Conservation (phyloP, 2,113 vertebrate genomes). For the Petaurus breviceps region DNA sequence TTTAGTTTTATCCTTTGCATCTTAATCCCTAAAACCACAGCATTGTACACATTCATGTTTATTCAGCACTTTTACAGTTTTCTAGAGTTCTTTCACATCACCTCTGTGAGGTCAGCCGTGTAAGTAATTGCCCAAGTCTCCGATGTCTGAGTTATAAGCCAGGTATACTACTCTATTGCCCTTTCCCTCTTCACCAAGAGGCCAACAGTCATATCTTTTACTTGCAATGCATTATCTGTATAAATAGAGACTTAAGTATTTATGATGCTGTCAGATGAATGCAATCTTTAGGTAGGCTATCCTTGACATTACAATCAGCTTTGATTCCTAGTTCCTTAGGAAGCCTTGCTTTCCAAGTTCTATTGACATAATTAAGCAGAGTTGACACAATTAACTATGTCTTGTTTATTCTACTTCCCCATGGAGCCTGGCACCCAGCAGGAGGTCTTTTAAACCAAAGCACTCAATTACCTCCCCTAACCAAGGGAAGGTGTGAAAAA, state of each 20-base stretch:
- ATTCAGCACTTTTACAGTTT: not conserved
- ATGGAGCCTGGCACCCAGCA: slow-evolving; percentile 10
- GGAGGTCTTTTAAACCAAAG: slow-evolving; percentile 37
- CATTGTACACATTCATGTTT: not conserved
- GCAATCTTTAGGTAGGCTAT: slow-evolving; percentile 38
- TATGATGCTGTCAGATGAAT: slow-evolving; percentile 24
- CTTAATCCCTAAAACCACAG: not conserved
- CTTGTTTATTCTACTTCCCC: slow-evolving; percentile 4
- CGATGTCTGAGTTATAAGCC: not conserved
- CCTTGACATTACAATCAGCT: slow-evolving; percentile 19
- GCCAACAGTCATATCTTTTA: not conserved
- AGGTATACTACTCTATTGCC: not conserved
- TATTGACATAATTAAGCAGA: slow-evolving; percentile 46
- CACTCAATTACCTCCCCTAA: not conserved
- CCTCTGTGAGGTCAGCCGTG: not conserved
- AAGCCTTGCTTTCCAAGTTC: not conserved
- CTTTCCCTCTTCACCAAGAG: slow-evolving; percentile 1
- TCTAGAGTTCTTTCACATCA: not conserved
- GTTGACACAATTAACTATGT: slow-evolving; percentile 23
- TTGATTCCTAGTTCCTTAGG: not conserved
- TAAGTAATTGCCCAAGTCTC: not conserved
- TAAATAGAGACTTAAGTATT: slow-evolving; percentile 42
- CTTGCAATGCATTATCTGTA: slow-evolving; percentile 46
- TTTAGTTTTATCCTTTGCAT: not conserved
- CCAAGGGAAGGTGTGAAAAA: not conserved